Evolutionary conservation across 1,140 invertebrate species (phyloP).

Genomic region (Cydia splendana): DNA sequence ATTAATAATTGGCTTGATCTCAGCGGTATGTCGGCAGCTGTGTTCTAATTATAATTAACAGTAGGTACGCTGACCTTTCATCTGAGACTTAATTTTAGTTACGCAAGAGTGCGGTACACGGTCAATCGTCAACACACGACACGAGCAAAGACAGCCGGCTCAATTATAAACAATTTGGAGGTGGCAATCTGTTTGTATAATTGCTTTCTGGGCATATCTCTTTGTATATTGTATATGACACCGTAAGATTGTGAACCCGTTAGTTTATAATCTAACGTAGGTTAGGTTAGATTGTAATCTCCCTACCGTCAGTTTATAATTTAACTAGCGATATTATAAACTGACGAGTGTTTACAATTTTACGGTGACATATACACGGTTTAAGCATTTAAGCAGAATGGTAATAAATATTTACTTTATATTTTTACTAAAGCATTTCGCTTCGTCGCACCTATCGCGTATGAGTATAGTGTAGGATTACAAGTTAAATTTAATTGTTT

Average conservation of each 20-base stretch:
- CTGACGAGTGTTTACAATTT: too few relatives aligned
- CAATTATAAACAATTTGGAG: constrained; percentile 17
- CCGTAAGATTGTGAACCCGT: too few relatives aligned
- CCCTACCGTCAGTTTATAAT: too few relatives aligned
- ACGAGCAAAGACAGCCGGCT: constrained; percentile 10
- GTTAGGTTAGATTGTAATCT: too few relatives aligned
- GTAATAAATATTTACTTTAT: too few relatives aligned
- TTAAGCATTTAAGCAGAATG: background rate
- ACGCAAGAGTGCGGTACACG: constrained; percentile 24
- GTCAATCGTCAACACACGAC: constrained; percentile 24
- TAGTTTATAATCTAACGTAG: too few relatives aligned
- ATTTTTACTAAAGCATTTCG: too few relatives aligned
- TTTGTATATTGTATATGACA: background rate
- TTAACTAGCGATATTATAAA: too few relatives aligned
- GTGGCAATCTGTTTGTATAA: background rate
- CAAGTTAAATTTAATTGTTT: too few relatives aligned
- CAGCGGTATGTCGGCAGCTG: background rate
- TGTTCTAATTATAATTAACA: constrained; percentile 6
- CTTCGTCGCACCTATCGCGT: too few relatives aligned
- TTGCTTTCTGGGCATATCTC: background rate
- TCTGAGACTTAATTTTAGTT: constrained; percentile 14
- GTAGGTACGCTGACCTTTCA: constrained; percentile 19
- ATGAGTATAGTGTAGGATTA: too few relatives aligned
- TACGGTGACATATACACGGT: too few relatives aligned
- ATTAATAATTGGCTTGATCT: constrained; percentile 8